phyloP scores from a whole-genome alignment of 2,797 vertebrate genomes.

The Phoebastria nigripes region DNA sequence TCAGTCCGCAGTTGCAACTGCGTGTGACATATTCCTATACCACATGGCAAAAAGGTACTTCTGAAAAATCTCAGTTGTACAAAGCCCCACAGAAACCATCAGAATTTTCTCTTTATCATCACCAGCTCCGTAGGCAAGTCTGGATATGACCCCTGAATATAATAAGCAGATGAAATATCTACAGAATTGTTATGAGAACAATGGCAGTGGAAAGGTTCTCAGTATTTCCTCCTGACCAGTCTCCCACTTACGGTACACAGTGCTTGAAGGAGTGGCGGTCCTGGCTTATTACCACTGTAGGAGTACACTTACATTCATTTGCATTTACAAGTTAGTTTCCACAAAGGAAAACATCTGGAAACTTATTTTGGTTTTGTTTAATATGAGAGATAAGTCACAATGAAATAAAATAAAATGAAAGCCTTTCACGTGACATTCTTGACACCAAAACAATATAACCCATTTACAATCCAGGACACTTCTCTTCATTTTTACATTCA shows the following conservation, averaged over 20 bases:
- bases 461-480: background rate
- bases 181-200: background rate
- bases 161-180: background rate
- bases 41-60: background rate
- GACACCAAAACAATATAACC: background rate
- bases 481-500: background rate
- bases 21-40: background rate
- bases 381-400: background rate
- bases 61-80: background rate
- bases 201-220: background rate
- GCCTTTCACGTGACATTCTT: background rate
- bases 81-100: background rate
- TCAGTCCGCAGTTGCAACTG: background rate
- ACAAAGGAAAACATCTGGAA: background rate
- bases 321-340: background rate
- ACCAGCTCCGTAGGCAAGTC: background rate
- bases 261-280: rapidly evolving
- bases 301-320: background rate
- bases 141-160: background rate
- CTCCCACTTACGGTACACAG: background rate
- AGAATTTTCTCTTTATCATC: background rate
- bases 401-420: background rate
- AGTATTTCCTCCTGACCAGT: background rate
- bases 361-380: background rate
- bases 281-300: background rate